Conservation (phyloP, 1,140 invertebrate genomes). For the Eufriesea mexicana region DNA sequence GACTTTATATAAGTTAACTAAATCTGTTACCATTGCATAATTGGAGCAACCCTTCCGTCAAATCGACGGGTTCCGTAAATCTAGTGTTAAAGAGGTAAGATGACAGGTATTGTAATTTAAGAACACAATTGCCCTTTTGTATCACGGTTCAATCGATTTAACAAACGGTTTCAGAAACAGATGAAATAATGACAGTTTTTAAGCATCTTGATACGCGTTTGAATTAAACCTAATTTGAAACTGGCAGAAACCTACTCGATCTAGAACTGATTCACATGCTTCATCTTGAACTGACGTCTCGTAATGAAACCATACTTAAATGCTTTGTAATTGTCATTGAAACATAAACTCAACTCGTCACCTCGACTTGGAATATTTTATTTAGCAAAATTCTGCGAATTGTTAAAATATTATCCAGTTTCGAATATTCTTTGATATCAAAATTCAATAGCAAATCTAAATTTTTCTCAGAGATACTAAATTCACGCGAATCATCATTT, state of each 20-base stretch:
- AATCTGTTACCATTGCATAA: no score
- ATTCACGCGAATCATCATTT: no score
- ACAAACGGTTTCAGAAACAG: constrained; percentile 11
- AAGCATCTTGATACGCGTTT: neutral
- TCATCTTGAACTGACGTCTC: neutral
- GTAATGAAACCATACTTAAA: neutral
- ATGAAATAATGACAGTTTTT: constrained; percentile 7
- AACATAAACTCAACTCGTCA: neutral
- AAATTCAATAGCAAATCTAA: no score
- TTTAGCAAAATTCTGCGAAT: no score
- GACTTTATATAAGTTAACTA: no score
- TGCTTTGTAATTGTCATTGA: no score
- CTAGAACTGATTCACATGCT: constrained; percentile 25
- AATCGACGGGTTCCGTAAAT: no score
- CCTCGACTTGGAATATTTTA: neutral
- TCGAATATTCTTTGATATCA: no score
- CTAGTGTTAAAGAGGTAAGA: neutral
- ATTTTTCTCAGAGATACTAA: no score
- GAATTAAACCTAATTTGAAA: neutral
- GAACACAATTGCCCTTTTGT: neutral
- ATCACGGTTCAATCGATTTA: neutral
- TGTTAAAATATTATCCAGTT: no score
- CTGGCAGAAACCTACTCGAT: constrained; percentile 35
- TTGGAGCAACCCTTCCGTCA: no score
- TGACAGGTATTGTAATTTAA: neutral